phyloP scores from a whole-genome alignment of 1,140 invertebrate species.

The Brachionus koreanus region DNA sequence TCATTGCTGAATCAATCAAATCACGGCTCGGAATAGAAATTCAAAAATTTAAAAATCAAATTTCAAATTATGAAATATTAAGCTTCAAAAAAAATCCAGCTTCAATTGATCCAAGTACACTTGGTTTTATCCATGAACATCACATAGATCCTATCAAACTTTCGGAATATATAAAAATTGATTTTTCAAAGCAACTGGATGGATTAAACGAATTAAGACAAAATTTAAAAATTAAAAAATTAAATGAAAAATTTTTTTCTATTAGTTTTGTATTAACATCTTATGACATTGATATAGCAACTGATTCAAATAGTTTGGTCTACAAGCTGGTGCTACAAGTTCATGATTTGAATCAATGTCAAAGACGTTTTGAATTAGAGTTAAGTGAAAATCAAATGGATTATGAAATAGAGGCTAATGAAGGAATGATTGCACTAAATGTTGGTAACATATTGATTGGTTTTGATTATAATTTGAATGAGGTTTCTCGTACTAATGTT shows the following conservation, averaged over 20 bases:
- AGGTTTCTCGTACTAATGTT: background rate
- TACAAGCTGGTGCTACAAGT: background rate
- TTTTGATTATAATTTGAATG: background rate
- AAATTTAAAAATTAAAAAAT: background rate
- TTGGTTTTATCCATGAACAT: background rate
- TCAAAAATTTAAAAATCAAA: constrained; percentile 13
- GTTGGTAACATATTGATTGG: background rate
- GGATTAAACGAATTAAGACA: background rate
- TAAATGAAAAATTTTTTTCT: background rate
- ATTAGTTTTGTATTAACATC: background rate
- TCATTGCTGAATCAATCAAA: background rate
- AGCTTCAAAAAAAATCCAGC: background rate
- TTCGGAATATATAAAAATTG: background rate
- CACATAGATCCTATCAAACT: background rate
- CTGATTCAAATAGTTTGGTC: background rate
- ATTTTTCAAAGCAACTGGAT: background rate
- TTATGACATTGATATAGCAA: background rate
- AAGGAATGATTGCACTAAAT: background rate
- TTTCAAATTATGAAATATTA: constrained; percentile 26
- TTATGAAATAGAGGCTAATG: constrained; percentile 1
- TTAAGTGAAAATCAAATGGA: background rate
- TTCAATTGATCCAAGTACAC: background rate
- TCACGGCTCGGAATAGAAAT: background rate
- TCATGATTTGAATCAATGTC: background rate
- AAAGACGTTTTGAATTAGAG: background rate